Base-by-base conservation (phyloP, 2,113 vertebrate species). In the Crypturellus undulatus region DNA sequence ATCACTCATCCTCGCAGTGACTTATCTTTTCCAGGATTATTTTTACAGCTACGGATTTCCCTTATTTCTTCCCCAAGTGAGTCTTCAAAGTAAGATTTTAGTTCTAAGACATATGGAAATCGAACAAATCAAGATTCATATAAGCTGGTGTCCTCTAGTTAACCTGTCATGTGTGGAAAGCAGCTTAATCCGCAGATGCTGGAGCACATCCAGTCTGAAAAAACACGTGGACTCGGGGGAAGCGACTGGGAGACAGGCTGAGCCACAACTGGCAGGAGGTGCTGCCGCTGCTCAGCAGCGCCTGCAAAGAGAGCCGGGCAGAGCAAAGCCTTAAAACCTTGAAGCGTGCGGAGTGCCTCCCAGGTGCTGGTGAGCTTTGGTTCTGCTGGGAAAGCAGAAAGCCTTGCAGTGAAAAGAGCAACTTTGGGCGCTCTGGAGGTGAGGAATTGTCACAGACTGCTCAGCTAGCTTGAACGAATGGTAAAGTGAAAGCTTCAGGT, bases 151-250 rank as follows among this genome's bases (percentile, higher is more conserved):
- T 76, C 93, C 85, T 79, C 79, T 90, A 69, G 49, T 65, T 95
- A 93, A 90, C 94, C 93, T 93, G 36, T 90, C 69, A 80, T 91
- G 70, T 63, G 56, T 84, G 69, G 82, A 96, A 90, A 84, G 79
- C 49, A 73, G 87, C 77, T 81, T 97, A 93, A 97, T 92, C 85
- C 82, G 90, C 63, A 60, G 82, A 84, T 86, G 91, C 87, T 94
- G 87, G 84, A 94, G 43, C 7, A 10, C 34, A 36, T 92, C 72
- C 87, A 88, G 65, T 30, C 70, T 89, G 42, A 67, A 85, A 84
- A 94, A 89, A 32, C 69, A 72, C 10, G 63, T 84, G 42, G 62
- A 72, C 52, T 54, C 56, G 36, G 64, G 91, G 79, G 62, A 79
- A 63, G 7, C 2, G 76, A 81, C 4, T 78, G 58, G n/a, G 62